Evolutionary conservation across 2,797 vertebrate genomes (phyloP).

Genomic region (Cercopithecus petaurista): DNA sequence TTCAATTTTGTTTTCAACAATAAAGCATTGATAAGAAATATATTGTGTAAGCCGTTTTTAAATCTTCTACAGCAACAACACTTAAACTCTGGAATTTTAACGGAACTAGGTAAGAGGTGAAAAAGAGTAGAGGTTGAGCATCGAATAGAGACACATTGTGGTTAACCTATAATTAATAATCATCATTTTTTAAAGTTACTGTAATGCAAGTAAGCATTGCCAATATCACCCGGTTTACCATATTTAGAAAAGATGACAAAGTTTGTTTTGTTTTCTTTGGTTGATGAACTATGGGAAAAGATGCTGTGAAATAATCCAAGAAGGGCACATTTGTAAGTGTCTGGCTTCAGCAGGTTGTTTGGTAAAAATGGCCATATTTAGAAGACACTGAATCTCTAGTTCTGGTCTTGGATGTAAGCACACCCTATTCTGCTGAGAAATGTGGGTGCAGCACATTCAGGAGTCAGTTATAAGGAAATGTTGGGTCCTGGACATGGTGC

Average conservation of each 20-base stretch:
- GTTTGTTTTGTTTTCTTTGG: neutral
- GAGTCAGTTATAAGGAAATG: neutral
- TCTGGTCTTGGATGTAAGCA: neutral
- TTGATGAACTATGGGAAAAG: neutral
- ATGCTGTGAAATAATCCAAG: neutral
- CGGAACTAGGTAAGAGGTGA: neutral
- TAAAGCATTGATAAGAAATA: slow-evolving; percentile 93
- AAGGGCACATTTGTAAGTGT: neutral
- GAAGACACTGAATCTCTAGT: neutral
- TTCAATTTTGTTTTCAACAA: slow-evolving; percentile 93
- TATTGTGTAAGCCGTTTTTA: slow-evolving; percentile 56
- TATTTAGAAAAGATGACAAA: slow-evolving; percentile 5
- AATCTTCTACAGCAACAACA: slow-evolving; percentile 46
- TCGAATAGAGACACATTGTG: neutral
- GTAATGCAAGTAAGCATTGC: neutral
- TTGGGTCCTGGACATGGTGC: neutral
- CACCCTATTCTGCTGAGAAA: neutral
- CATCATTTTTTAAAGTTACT: neutral
- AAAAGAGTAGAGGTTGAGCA: neutral
- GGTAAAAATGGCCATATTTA: neutral
- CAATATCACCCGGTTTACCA: neutral
- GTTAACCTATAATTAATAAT: neutral
- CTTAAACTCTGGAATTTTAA: neutral
- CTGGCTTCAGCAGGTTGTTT: neutral
- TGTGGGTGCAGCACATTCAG: neutral